phyloP scores from a whole-genome alignment of 2,888 invertebrate genomes.

The Apocheima hispidaria region DNA sequence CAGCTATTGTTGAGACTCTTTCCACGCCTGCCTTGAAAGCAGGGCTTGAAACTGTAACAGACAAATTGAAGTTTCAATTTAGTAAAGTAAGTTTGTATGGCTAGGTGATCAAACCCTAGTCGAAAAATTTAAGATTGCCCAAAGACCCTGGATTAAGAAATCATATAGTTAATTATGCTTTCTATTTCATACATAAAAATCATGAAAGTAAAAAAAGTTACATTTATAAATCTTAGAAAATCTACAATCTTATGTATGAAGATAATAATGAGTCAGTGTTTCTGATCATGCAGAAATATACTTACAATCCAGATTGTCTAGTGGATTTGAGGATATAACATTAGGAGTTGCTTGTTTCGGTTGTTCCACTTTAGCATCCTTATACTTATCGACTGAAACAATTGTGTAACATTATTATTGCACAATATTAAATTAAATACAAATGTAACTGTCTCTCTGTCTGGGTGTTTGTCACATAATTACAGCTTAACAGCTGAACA shows the following conservation, averaged over 20 bases:
- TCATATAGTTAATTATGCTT: too few relatives aligned
- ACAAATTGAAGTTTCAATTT: not conserved
- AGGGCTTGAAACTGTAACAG: slow-evolving; percentile 89
- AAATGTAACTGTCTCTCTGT: too few relatives aligned
- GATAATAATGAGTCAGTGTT: not conserved
- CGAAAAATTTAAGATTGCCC: too few relatives aligned
- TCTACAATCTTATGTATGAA: not conserved
- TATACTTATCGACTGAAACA: slow-evolving; percentile 89
- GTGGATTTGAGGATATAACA: slow-evolving; percentile 92
- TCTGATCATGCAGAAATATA: slow-evolving; percentile 46
- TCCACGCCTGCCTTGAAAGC: slow-evolving; percentile 95
- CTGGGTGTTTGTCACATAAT: too few relatives aligned
- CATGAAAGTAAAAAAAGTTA: too few relatives aligned
- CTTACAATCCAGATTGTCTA: slow-evolving; percentile 95
- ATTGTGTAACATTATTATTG: slow-evolving; percentile 33
- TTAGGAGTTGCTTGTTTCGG: slow-evolving; percentile 88
- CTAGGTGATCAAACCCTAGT: not conserved
- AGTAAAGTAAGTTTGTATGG: not conserved
- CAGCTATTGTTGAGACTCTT: slow-evolving; percentile 89
- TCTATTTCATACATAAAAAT: too few relatives aligned
- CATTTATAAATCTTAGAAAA: too few relatives aligned
- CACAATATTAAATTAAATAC: slow-evolving; percentile 6
- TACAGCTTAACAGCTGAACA: too few relatives aligned
- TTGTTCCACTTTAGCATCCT: slow-evolving; percentile 88
- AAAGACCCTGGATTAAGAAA: too few relatives aligned